Evolutionary conservation across 2,888 invertebrate genomes (phyloP), one percentile per base, ranked within the genome.

Genomic region (Diachrysia chrysitis): DNA sequence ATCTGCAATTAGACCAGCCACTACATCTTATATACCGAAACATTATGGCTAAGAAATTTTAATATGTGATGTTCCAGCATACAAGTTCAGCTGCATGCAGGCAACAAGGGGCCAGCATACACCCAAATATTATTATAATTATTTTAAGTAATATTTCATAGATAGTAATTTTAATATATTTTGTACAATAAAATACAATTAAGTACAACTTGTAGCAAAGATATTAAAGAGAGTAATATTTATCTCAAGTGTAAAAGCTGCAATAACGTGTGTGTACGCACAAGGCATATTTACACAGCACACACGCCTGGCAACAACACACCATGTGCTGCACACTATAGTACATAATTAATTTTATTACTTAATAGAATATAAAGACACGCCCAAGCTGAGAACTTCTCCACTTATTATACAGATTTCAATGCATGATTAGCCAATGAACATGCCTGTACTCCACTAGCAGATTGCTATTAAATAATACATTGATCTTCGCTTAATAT

Each of bases 141-240:
- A 86, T 89, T 92, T 93, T 94, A 93, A 94, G 93, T 92, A 92
- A 90, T 93, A 93, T 93, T 93, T 94, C 88, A 95, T 95, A 95
- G 94, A 93, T 95, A 95, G 92, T 95, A 94, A 93, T 94, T 92
- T 94, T 96, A 96, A 96, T 96, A 96, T 96, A 96, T 96, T 96
- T 96, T 96, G 96, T 96, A 96, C 96, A 96, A 96, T 96, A 95
- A 96, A 96, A 96, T 95, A 94, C 94, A 95, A 95, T 96, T 96
- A 96, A 96, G 96, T 96, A 96, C 96, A 96, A 96, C 95, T 96
- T 96, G 96, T 96, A 96, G 96, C 96, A 96, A 96, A 96, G 96
- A 96, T 96, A 96, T 96, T 94, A 95, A 95, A 95, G 95, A 95
- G 95, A 95, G 92, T 95, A 95, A 95, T 95, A 95, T 93, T 93